Evolutionary conservation across 2,888 invertebrate genomes (phyloP), one percentile per base, ranked within the genome.

Genomic region (Isoperla grammatica): DNA sequence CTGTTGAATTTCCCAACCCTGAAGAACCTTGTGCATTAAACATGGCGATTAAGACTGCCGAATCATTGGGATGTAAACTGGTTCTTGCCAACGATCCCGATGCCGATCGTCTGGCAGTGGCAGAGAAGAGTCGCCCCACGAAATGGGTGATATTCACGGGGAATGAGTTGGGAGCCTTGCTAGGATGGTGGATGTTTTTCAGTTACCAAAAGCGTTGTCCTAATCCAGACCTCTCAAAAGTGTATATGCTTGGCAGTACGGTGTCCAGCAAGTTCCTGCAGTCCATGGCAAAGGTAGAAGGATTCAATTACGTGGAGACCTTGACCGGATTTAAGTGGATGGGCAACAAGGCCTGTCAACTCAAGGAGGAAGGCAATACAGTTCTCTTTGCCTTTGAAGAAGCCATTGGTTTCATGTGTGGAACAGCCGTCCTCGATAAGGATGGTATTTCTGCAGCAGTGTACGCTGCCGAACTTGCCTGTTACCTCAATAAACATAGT

Each of bases 301-400:
- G 91, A 2, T 88, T 88, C 60, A 80, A 85, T 63, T 84, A 80
- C 70, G 78, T 79, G 71, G 96, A 98, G 76, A 98, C 99, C 0
- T 79, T 99, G 56, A 99, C 99, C 0, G 99, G 99, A 0, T 99
- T 99, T 73, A 99, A 99, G 71, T 99, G 97, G 97, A 96, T 99
- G 92, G 98, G 94, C 4, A 98, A 97, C 74, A 83, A 83, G 69
- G 81, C 90, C 0, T 77, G 86, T 29, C 83, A 93, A 5, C 75
- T 95, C 57, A 74, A 86, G 37, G 76, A 82, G 60, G 75, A 85
- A 58, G 88, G 86, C 23, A 90, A 91, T 68, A 75, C 78, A 9
- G 90, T 96, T 0, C 73, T 99, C 56, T 95, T 97, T 75, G 95
- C 96, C 0, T 99, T 90, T 75, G 99, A 99, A 73, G 99, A 99